phyloP scores from a whole-genome alignment of 1,140 invertebrate species.

The Drosophila kepulauana region DNA sequence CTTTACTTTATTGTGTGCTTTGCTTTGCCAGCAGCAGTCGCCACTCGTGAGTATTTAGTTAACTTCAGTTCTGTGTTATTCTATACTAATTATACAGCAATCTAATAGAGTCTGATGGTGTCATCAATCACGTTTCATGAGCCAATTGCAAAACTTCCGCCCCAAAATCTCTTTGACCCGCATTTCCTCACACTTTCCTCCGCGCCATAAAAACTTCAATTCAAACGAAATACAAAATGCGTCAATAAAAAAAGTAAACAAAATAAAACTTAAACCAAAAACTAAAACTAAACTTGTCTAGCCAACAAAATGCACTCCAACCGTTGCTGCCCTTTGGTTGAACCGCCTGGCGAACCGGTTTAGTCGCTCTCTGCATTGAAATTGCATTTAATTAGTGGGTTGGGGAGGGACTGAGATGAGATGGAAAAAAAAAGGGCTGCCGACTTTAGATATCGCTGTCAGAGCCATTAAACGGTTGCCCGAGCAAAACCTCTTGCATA shows the following conservation, averaged over 20 bases:
- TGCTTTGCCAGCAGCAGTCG: background rate
- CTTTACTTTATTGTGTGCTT: constrained; percentile 35
- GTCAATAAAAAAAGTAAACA: constrained; percentile 57
- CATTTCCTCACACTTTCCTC: constrained; percentile 53
- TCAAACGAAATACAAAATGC: constrained; percentile 54
- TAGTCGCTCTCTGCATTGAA: constrained; percentile 41
- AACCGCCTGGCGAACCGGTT: constrained; percentile 57
- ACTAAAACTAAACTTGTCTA: constrained; percentile 49
- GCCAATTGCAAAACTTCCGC: constrained; percentile 68
- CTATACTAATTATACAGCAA: constrained; percentile 57
- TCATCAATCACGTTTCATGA: constrained; percentile 62
- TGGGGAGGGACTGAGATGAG: too few relatives aligned
- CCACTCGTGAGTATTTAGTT: background rate
- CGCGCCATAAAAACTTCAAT: constrained; percentile 65
- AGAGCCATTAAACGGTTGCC: constrained; percentile 51
- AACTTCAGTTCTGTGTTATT: constrained; percentile 31
- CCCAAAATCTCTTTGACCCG: constrained; percentile 47
- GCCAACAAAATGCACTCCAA: constrained; percentile 39
- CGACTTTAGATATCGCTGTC: constrained; percentile 43
- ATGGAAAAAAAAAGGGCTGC: constrained; percentile 38
- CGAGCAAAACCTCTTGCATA: constrained; percentile 34
- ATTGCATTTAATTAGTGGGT: constrained; percentile 71
- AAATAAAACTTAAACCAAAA: constrained; percentile 40
- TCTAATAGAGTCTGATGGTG: constrained; percentile 19
- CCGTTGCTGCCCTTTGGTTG: constrained; percentile 31